These are phyloP conservation scores for Torymus auratus DNA, from an alignment of 2,888 invertebrate species.

Conservation along the genomic window DNA sequence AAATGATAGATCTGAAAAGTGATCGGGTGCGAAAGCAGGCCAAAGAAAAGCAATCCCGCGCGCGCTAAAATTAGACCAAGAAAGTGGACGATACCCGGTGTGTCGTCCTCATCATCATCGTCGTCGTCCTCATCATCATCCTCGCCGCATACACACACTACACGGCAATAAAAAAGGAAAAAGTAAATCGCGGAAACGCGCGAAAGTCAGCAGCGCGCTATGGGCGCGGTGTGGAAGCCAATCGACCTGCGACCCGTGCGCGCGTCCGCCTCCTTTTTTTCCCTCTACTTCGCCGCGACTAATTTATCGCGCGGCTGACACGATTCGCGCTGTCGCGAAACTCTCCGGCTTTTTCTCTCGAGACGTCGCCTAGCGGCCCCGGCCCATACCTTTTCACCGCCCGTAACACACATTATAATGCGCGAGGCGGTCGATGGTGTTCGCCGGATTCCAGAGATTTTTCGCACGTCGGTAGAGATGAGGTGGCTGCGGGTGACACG, in stretches of 20 bases:
- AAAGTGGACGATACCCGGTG: conserved; percentile 25
- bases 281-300: conserved; percentile 4
- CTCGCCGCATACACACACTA: not conserved
- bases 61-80: conserved; percentile 24
- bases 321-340: conserved; percentile 47
- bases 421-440: not conserved
- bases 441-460: conserved; percentile 39
- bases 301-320: conserved; percentile 27
- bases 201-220: conserved; percentile 5
- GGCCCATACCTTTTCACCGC: too few species aligned
- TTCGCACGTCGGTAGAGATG: conserved; percentile 1
- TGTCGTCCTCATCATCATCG: not conserved
- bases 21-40: not conserved
- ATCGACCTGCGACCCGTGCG: conserved; percentile 29
- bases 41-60: conserved; percentile 6
- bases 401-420: too few species aligned
- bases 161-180: conserved; percentile 13
- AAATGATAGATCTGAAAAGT: not conserved
- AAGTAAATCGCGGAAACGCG: conserved; percentile 37
- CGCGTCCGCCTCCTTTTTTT: conserved; percentile 10
- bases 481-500: too few species aligned
- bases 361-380: not conserved
- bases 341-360: conserved; percentile 27
- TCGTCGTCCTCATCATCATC: conserved; percentile 4
- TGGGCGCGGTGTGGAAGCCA: not conserved